These are phyloP conservation scores for Solen grandis DNA, from an alignment of 1,140 invertebrate genomes.

Conservation along the genomic window DNA sequence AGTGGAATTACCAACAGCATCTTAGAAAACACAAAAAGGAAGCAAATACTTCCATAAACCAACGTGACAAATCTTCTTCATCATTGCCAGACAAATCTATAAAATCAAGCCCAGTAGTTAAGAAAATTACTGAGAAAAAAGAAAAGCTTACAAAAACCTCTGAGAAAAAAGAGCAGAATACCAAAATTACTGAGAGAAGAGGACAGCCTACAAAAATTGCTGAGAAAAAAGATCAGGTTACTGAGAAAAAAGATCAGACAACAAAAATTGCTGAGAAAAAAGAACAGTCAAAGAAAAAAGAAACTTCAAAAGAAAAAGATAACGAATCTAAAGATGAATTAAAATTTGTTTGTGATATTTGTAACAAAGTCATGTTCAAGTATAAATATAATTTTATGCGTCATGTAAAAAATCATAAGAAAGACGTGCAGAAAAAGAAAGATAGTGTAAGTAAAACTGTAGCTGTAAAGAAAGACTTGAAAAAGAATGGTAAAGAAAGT, in stretches of 20 bases:
- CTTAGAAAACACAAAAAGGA: constrained; percentile 17
- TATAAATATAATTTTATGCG: constrained; percentile 33
- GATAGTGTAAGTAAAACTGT: constrained; percentile 15
- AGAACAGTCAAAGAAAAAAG: not conserved
- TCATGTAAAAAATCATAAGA: constrained; percentile 31
- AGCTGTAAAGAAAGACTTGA: constrained; percentile 17
- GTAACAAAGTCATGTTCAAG: not conserved
- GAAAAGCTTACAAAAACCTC: no score
- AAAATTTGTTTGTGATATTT: not conserved
- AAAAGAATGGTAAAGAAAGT: constrained; percentile 50
- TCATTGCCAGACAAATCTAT: no score
- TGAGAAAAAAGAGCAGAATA: no score
- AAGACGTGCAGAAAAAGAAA: constrained; percentile 16
- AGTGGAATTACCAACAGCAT: constrained; percentile 42
- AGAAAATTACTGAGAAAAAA: no score
- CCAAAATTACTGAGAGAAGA: no score
- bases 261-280: no score
- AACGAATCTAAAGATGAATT: not conserved
- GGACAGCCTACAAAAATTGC: no score
- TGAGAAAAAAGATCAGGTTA: no score
- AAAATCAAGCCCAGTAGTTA: no score
- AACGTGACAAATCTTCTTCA: no score
- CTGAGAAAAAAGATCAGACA: no score
- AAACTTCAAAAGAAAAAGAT: not conserved
- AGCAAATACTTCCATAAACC: not conserved